Percentiles rank a stretch among this genome's conserved stretches.
These are phyloP conservation scores for Chamaetylas fuelleborni DNA, from an alignment of 2,113 vertebrate genomes.

Conservation along the genomic window DNA sequence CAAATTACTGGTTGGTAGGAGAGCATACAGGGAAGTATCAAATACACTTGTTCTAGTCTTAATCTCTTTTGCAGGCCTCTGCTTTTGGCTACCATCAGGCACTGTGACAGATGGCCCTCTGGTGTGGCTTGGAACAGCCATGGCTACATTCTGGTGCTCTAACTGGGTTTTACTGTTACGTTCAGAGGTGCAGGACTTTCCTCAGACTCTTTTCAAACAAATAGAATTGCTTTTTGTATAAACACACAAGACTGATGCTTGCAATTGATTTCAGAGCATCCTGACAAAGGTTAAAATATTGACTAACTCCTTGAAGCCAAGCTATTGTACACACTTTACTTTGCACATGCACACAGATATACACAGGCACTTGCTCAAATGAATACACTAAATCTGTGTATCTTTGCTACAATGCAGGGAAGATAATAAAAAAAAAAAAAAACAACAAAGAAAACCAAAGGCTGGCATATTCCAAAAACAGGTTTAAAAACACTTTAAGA, in stretches of 20 bases:
- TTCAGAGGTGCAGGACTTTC: neutral
- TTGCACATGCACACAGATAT: neutral
- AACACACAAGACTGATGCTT: neutral
- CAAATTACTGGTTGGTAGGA: neutral
- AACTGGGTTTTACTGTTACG: neutral
- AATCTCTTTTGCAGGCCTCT: neutral
- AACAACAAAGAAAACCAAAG: neutral
- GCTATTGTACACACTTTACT: neutral
- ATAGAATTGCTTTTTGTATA: neutral
- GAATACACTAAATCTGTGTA: neutral
- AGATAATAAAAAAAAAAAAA: neutral
- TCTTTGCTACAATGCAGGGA: neutral
- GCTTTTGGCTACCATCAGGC: neutral
- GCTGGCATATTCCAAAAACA: neutral
- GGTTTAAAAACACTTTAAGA: neutral
- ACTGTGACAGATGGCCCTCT: neutral
- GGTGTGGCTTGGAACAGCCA: neutral
- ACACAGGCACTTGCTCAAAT: neutral
- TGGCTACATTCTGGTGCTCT: neutral
- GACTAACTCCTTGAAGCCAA: neutral
- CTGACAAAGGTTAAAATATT: conserved; percentile 26
- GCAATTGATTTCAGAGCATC: neutral
- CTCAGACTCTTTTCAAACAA: neutral
- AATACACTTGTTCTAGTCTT: neutral
- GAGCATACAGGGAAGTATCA: neutral